These are phyloP conservation scores for Rhinoderma darwinii DNA, from an alignment of 2,113 vertebrate genomes.

Conservation along the genomic window DNA sequence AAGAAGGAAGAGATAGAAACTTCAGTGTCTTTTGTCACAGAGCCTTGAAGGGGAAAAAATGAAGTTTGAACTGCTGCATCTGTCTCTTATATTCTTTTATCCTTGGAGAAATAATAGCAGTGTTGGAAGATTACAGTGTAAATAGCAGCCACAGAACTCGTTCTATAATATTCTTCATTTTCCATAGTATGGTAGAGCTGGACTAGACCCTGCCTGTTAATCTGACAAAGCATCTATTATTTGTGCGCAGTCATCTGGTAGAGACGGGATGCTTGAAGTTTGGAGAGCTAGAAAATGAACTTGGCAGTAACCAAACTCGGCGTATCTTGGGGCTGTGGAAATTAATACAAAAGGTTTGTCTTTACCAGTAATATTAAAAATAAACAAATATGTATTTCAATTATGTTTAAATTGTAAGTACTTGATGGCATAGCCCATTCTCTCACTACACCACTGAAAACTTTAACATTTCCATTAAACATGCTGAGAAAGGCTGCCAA, in stretches of 20 bases:
- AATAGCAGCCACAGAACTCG: constrained; percentile 19
- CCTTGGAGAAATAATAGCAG: constrained; percentile 43
- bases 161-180: constrained; percentile 40
- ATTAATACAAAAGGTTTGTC: not conserved
- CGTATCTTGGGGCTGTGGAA: constrained; percentile 19
- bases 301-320: constrained; percentile 5
- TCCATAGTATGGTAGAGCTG: not conserved
- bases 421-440: not conserved
- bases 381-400: constrained; percentile 28
- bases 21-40: constrained; percentile 19
- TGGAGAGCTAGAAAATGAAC: not conserved
- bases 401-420: not conserved
- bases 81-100: constrained; percentile 35
- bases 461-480: constrained; percentile 14
- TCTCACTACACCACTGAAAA: constrained; percentile 1
- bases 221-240: constrained; percentile 29
- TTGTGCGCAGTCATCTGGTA: constrained; percentile 24
- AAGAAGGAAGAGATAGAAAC: constrained; percentile 6
- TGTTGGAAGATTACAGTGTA: constrained; percentile 31
- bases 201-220: constrained; percentile 38
- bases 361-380: not conserved
- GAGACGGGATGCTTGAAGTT: not conserved
- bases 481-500: not conserved
- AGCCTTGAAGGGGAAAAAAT: constrained; percentile 2
- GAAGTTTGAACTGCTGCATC: constrained; percentile 37